phyloP scores from a whole-genome alignment of 2,113 vertebrate genomes.

The Pleuronectes platessa region DNA sequence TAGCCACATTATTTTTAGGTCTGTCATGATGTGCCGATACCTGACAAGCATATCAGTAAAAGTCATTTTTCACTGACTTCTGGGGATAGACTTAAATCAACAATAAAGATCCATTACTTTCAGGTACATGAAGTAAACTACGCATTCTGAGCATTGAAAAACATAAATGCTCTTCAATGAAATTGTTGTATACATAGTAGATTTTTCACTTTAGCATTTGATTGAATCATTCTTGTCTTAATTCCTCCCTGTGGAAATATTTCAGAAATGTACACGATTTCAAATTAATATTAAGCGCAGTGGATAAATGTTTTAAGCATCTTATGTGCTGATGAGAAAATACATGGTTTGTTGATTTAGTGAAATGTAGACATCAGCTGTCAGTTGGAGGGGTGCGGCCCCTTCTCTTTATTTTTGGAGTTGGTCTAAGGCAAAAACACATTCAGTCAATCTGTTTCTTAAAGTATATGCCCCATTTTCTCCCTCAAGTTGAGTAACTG shows the following conservation, averaged over 20 bases:
- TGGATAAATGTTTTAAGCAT: constrained; percentile 30
- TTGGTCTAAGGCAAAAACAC: neutral
- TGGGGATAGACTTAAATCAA: constrained; percentile 44
- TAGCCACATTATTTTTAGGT: constrained; percentile 36
- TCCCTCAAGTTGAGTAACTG: neutral
- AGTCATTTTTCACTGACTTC: constrained; percentile 18
- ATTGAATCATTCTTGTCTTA: constrained; percentile 34
- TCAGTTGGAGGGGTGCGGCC: neutral
- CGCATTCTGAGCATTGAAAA: constrained; percentile 16
- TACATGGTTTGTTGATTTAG: constrained; percentile 30
- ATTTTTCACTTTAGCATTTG: constrained; percentile 6
- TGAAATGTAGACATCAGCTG: constrained; percentile 33
- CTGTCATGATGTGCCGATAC: neutral
- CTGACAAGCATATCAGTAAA: constrained; percentile 21
- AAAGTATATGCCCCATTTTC: too few relatives aligned
- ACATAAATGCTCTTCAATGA: constrained; percentile 8
- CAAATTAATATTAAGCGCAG: constrained; percentile 24
- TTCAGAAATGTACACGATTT: constrained; percentile 9
- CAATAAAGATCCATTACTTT: constrained; percentile 43
- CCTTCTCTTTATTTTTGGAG: neutral
- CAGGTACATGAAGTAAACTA: neutral
- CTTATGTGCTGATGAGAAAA: constrained; percentile 34
- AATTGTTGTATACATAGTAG: constrained; percentile 13
- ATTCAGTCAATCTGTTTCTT: too few relatives aligned
- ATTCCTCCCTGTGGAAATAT: constrained; percentile 22